Conservation (phyloP, 2,797 vertebrate genomes). For the Oreortyx pictus region DNA sequence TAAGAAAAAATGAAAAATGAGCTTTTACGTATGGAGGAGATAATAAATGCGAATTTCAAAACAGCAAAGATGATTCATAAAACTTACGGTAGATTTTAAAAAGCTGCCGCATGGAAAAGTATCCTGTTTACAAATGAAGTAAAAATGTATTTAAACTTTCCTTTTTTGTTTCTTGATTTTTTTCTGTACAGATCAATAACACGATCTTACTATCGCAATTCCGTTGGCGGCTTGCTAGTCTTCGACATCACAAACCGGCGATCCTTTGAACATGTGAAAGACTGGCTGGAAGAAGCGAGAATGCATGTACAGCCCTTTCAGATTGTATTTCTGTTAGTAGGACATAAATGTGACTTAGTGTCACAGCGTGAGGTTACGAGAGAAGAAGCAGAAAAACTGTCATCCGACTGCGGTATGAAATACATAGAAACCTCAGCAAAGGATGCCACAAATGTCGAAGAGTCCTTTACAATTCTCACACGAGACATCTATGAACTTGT, state of each 20-base stretch:
- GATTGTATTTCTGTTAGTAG: conserved; percentile 83
- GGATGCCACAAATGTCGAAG: conserved; percentile 83
- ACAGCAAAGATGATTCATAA: neutral
- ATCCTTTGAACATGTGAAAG: conserved; percentile 83
- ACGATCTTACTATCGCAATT: conserved; percentile 85
- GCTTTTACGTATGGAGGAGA: neutral
- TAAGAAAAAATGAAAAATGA: neutral
- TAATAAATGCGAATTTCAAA: neutral
- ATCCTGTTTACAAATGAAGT: neutral
- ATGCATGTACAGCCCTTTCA: conserved; percentile 82
- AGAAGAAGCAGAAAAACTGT: conserved; percentile 83
- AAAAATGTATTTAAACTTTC: conserved; percentile 3
- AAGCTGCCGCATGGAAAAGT: neutral
- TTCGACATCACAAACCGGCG: conserved; percentile 85
- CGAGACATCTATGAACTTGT: conserved; percentile 85
- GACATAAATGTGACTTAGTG: conserved; percentile 84
- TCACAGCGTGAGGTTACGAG: conserved; percentile 81
- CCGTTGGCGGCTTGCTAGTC: conserved; percentile 84
- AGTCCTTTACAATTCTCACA: conserved; percentile 83
- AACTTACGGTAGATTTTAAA: neutral
- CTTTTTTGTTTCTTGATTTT: neutral
- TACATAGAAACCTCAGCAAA: conserved; percentile 86
- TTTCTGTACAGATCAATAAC: conserved; percentile 82
- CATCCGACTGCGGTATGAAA: conserved; percentile 82
- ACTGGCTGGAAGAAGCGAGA: conserved; percentile 85